These are phyloP conservation scores for Peromyscus attwateri DNA, from an alignment of 2,797 vertebrate genomes.

Conservation along the genomic window DNA sequence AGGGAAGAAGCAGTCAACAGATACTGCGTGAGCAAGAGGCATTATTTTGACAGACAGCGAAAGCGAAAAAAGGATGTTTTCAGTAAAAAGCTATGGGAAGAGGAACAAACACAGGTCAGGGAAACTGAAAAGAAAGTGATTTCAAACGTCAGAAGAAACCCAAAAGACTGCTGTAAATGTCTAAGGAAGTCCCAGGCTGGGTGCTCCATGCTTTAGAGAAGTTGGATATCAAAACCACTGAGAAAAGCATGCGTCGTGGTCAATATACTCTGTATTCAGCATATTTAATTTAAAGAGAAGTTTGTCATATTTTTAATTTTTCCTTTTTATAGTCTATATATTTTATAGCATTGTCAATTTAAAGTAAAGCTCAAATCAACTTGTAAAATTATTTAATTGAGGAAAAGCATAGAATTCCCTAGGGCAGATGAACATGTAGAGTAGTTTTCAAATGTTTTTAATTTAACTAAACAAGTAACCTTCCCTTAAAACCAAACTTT, in stretches of 20 bases:
- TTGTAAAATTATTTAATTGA: conserved; percentile 68
- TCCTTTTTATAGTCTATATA: conserved; percentile 64
- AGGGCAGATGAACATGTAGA: conserved; percentile 25
- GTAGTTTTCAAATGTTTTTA: conserved; percentile 18
- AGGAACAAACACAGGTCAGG: neutral
- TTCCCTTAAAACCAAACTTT: conserved; percentile 57
- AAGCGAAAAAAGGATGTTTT: conserved; percentile 12
- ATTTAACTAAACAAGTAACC: conserved; percentile 29
- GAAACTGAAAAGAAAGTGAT: conserved; percentile 34
- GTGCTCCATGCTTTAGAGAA: conserved; percentile 11
- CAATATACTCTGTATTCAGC: neutral
- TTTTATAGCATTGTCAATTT: conserved; percentile 68
- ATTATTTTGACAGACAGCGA: neutral
- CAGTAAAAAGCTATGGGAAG: neutral
- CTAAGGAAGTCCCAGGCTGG: neutral
- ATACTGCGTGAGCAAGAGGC: neutral
- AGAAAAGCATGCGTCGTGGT: conserved; percentile 12
- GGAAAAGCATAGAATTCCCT: conserved; percentile 66
- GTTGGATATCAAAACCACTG: neutral
- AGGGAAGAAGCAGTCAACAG: neutral
- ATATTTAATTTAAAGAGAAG: conserved; percentile 27
- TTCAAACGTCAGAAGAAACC: conserved; percentile 28
- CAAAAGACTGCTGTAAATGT: neutral
- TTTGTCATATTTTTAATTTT: neutral
- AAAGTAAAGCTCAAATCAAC: conserved; percentile 60